Base-by-base conservation (phyloP, 2,888 invertebrate genomes). In the Heliothis peltigera region DNA sequence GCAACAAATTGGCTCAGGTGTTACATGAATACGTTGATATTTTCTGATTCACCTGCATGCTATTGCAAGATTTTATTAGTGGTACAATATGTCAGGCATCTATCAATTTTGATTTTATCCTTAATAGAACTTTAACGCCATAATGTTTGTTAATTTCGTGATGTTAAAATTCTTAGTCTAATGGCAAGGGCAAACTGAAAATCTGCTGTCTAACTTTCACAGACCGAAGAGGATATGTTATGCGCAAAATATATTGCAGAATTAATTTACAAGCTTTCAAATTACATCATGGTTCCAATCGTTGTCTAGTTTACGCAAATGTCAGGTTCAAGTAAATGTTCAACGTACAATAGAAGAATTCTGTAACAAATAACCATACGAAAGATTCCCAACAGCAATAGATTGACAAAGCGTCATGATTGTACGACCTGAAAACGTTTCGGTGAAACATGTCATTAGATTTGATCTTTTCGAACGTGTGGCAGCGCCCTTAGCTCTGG, bases 401-500 rank as follows among this genome's bases (percentile, higher is more conserved):
- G 78, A 87, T 87, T 88, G 87, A 89, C 89, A 90, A 88, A 88
- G 79, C 82, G 83, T 85, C 78, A 84, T 79, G 78, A 74, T 88
- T 84, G 80, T 81, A 83, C 67, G 84, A 87, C 79, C 82, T 81
- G 76, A 82, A 84, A 87, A 84, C 83, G 85, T 83, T 89, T 89
- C 84, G 70, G 79, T 72, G 76, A 80, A 89, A 86, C 87, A 81
- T 83, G 83, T 85, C 74, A 91, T 92, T 91, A 90, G 60, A 89
- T 89, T 89, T 91, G 90, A 85, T 89, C 84, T 91, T 91, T 91
- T 66, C 79, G 54, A 74, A 79, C 76, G 76, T 83, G 75, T 82
- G 70, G 75, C 70, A 67, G 61, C 55, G 80, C 82, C 77, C 68
- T 63, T 62, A 77, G 82, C 77, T 64, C 18, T 58, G 43, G 21